phyloP scores from a whole-genome alignment of 2,888 invertebrate genomes.

The Pachliopta kotzebuea region DNA sequence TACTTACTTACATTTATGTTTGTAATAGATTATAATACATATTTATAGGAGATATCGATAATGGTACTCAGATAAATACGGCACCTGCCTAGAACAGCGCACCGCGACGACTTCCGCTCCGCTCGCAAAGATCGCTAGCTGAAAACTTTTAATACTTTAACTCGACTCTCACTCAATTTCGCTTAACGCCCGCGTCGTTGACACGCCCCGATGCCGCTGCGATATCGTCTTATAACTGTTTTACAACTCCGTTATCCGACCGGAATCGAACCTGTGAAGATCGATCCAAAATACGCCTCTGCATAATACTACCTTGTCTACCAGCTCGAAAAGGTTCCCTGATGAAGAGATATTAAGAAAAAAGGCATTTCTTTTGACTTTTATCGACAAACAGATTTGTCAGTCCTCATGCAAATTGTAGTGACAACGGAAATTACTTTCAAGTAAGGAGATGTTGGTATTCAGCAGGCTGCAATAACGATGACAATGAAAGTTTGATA shows the following conservation, averaged over 20 bases:
- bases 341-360: too few species aligned
- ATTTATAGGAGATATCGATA: conserved; percentile 30
- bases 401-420: too few species aligned
- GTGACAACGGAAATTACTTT: too few species aligned
- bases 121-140: conserved; percentile 69
- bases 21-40: too few species aligned
- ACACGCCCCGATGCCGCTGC: conserved; percentile 58
- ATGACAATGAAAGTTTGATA: not conserved
- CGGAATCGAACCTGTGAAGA: conserved; percentile 23
- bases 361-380: too few species aligned
- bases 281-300: not conserved
- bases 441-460: too few species aligned
- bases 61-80: conserved; percentile 24
- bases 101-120: conserved; percentile 46
- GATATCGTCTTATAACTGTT: conserved; percentile 64
- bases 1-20: too few species aligned
- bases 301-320: too few species aligned
- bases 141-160: conserved; percentile 81
- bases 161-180: conserved; percentile 79
- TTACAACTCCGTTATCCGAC: conserved; percentile 39
- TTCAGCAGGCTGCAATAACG: too few species aligned
- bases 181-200: conserved; percentile 68
- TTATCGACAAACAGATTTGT: too few species aligned
- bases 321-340: too few species aligned
- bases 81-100: conserved; percentile 32